Evolutionary conservation across 2,797 vertebrate species (phyloP).

Genomic region (Pangasius larnaudii): DNA sequence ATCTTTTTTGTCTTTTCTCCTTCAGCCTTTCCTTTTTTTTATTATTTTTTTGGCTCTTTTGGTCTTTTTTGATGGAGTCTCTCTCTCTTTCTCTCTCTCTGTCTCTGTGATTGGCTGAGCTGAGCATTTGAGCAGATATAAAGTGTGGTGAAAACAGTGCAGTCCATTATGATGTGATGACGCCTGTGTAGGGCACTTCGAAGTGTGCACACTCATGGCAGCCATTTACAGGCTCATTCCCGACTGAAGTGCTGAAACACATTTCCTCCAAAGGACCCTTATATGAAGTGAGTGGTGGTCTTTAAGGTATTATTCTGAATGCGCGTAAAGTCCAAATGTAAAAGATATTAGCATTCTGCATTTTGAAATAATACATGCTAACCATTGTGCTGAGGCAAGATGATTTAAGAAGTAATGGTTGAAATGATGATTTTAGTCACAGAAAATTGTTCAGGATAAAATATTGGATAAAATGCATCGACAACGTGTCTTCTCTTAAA

Average conservation of each 20-base stretch:
- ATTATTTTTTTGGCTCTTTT: too few relatives aligned
- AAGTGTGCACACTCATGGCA: neutral
- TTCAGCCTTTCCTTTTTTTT: neutral
- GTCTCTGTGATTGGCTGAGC: neutral
- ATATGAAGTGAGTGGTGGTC: neutral
- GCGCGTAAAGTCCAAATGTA: neutral
- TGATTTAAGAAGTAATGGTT: neutral
- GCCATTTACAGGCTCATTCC: neutral
- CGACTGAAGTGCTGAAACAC: neutral
- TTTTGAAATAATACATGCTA: neutral
- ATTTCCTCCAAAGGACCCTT: neutral
- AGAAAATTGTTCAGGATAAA: neutral
- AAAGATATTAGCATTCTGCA: neutral
- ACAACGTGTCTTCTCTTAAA: neutral
- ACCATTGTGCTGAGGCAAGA: neutral
- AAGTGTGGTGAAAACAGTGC: neutral
- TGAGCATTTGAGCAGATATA: neutral
- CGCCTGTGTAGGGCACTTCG: neutral
- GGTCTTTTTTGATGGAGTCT: neutral
- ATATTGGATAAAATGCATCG: neutral
- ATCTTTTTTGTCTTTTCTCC: neutral
- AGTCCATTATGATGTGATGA: neutral
- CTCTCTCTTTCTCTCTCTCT: neutral
- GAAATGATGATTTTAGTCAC: neutral
- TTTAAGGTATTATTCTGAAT: neutral